Conservation (phyloP, 2,797 vertebrate genomes). For the Glyptemys insculpta region DNA sequence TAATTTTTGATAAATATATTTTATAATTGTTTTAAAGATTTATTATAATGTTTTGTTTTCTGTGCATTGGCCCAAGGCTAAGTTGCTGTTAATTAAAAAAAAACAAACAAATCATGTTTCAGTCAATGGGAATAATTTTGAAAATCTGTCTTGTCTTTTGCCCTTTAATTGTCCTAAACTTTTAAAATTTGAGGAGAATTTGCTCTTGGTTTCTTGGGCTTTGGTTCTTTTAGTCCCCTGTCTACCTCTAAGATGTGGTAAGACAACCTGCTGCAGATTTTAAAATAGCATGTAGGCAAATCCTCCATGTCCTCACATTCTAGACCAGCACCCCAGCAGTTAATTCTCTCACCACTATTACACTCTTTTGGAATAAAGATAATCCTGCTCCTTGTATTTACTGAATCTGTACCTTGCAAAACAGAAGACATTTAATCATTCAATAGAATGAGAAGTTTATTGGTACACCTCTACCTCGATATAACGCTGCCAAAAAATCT, state of each 20-base stretch:
- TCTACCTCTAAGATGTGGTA: background rate
- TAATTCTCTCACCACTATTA: background rate
- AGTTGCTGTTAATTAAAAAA: no score
- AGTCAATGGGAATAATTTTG: background rate
- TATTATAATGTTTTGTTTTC: no score
- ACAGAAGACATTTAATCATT: background rate
- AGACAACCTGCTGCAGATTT: background rate
- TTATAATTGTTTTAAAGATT: no score
- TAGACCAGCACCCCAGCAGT: rapidly evolving
- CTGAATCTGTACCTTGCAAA: background rate
- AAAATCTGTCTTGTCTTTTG: background rate
- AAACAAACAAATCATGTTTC: no score
- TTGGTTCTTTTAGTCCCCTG: background rate
- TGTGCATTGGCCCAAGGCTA: no score
- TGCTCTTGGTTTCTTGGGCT: background rate
- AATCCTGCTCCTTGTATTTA: background rate
- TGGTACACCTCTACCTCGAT: background rate
- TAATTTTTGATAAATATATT: no score
- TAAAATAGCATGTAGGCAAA: background rate
- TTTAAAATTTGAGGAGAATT: background rate
- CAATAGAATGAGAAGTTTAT: background rate
- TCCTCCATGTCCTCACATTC: rapidly evolving
- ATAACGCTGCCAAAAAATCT: no score
- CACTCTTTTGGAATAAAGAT: background rate
- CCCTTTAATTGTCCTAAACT: background rate